Evolutionary conservation across 2,113 vertebrate genomes (phyloP).

Genomic region (Amphilophus citrinellus): DNA sequence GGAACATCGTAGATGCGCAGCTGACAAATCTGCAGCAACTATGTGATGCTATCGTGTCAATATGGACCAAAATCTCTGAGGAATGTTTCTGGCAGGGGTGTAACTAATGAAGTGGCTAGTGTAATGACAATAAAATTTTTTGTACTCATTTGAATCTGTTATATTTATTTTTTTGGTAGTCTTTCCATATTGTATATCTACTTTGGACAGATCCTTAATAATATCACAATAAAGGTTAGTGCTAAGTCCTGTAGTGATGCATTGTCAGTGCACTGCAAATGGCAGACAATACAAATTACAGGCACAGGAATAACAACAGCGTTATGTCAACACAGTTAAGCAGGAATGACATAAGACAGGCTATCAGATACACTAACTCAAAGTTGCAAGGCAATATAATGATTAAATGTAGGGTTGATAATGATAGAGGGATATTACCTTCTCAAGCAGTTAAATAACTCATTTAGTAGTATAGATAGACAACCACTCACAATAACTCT

Average conservation of each 20-base stretch:
- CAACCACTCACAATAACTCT: slow-evolving; percentile 15
- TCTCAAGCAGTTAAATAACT: slow-evolving; percentile 16
- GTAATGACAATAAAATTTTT: not conserved
- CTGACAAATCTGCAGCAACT: not conserved
- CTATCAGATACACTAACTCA: not conserved
- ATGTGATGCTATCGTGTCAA: not conserved
- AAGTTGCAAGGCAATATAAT: not conserved
- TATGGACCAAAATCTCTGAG: not conserved
- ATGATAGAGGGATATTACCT: not conserved
- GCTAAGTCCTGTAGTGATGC: not conserved
- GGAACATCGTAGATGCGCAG: not conserved
- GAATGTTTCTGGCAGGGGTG: not conserved
- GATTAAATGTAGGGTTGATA: not conserved
- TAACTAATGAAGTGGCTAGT: not conserved
- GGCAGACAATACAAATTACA: slow-evolving; percentile 3
- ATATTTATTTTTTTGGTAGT: not conserved
- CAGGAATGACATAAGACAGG: slow-evolving; percentile 7
- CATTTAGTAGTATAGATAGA: not conserved
- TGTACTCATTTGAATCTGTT: too few species aligned
- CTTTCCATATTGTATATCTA: not conserved
- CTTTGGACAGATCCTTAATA: not conserved
- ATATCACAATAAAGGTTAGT: not conserved
- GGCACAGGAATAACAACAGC: not conserved
- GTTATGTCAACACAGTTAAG: not conserved
- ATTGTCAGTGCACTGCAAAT: not conserved